phyloP scores from a whole-genome alignment of 2,888 invertebrate species.

The Aphidius colemani region DNA sequence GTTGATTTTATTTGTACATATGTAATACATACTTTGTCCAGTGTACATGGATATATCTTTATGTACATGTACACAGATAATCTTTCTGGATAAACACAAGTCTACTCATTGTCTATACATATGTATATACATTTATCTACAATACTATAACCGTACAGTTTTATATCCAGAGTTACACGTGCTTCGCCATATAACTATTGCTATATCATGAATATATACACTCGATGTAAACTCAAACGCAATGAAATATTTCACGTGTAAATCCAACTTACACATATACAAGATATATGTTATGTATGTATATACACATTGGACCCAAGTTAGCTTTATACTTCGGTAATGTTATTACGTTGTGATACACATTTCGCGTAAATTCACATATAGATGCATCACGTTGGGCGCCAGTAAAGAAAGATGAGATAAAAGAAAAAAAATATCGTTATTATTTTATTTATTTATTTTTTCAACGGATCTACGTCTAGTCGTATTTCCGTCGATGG shows the following conservation, averaged over 20 bases:
- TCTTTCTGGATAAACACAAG: neutral
- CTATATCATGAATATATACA: slow-evolving; percentile 3
- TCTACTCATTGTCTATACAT: no score
- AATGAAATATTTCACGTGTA: neutral
- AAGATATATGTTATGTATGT: slow-evolving; percentile 1
- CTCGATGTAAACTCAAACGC: neutral
- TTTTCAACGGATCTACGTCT: slow-evolving; percentile 28
- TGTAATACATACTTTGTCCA: neutral
- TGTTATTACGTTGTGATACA: slow-evolving; percentile 34
- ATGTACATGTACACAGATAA: slow-evolving; percentile 16
- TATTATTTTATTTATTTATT: no score
- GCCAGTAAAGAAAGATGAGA: neutral
- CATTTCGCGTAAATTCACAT: slow-evolving; percentile 15
- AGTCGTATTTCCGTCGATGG: slow-evolving; percentile 36
- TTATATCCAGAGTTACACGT: neutral
- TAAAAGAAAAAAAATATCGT: no score
- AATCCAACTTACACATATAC: slow-evolving; percentile 5
- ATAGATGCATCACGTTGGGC: slow-evolving; percentile 1
- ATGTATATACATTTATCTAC: neutral
- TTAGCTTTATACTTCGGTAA: slow-evolving; percentile 31
- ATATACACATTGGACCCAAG: slow-evolving; percentile 18
- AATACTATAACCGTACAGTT: slow-evolving; percentile 3
- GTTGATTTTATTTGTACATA: slow-evolving; percentile 25
- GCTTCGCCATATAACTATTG: slow-evolving; percentile 1
- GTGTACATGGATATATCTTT: slow-evolving; percentile 14